These are phyloP conservation scores for Vesta saturnalis DNA, from an alignment of 2,888 invertebrate genomes.

Conservation along the genomic window DNA sequence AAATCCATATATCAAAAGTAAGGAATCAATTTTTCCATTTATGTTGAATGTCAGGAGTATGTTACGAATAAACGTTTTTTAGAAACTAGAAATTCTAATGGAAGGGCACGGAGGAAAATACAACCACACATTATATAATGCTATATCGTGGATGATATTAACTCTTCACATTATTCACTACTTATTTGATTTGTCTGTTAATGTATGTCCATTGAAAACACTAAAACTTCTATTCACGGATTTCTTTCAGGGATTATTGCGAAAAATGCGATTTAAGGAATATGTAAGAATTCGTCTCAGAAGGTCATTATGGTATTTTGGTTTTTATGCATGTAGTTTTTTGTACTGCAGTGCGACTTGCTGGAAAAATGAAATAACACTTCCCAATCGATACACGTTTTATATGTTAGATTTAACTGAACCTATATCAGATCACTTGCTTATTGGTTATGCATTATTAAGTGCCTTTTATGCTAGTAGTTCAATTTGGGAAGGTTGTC, in stretches of 20 bases:
- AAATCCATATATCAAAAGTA: too few species aligned
- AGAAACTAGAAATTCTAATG: constrained; percentile 41
- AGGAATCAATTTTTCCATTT: too few species aligned
- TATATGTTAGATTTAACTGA: constrained; percentile 39
- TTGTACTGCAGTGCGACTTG: constrained; percentile 53
- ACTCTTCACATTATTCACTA: constrained; percentile 54
- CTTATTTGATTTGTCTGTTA: constrained; percentile 52
- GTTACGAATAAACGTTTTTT: too few species aligned
- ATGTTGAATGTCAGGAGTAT: too few species aligned
- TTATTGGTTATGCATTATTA: constrained; percentile 53
- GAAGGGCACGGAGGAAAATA: constrained; percentile 53
- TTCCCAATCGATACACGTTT: constrained; percentile 45
- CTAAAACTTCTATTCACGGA: background rate
- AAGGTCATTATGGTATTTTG: constrained; percentile 54
- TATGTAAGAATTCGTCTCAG: constrained; percentile 51
- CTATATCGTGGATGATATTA: constrained; percentile 56
- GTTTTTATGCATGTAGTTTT: constrained; percentile 52
- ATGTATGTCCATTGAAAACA: constrained; percentile 48
- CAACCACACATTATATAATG: constrained; percentile 57
- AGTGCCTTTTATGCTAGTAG: constrained; percentile 54
- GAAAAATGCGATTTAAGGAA: constrained; percentile 51
- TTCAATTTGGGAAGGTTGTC: constrained; percentile 51
- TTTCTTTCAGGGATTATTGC: constrained; percentile 51
- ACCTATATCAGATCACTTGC: constrained; percentile 46
- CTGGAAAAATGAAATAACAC: constrained; percentile 49